phyloP scores from a whole-genome alignment of 2,113 vertebrate genomes.

The Epinephelus lanceolatus region DNA sequence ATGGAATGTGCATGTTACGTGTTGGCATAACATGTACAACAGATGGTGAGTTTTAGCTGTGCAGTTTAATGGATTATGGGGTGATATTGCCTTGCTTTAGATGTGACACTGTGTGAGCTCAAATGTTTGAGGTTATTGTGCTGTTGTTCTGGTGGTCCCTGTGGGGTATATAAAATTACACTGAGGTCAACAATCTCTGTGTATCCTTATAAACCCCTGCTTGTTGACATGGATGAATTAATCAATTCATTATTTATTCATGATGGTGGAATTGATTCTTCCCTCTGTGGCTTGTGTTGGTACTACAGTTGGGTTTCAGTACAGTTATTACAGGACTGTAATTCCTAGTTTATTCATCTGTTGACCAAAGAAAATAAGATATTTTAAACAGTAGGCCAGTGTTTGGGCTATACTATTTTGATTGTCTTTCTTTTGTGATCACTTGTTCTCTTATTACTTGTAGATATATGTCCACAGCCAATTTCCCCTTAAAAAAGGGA shows the following conservation, averaged over 20 bases:
- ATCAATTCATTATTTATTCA: constrained; percentile 62
- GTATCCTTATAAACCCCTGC: constrained; percentile 4
- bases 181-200: constrained; percentile 35
- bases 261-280: constrained; percentile 30
- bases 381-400: not conserved
- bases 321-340: not conserved
- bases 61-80: not conserved
- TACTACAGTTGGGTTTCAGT: not conserved
- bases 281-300: not conserved
- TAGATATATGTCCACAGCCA: not conserved
- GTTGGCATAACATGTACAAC: not conserved
- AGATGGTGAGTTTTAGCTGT: not conserved
- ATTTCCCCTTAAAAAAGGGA: not conserved
- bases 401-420: not conserved
- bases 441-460: not conserved
- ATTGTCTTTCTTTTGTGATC: not conserved
- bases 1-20: not conserved
- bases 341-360: constrained; percentile 13
- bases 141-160: constrained; percentile 4
- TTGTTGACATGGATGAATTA: constrained; percentile 51
- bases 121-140: not conserved
- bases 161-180: constrained; percentile 20
- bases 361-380: not conserved
- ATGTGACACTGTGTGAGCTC: not conserved
- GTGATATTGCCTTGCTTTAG: not conserved